phyloP scores from a whole-genome alignment of 2,888 invertebrate species.

The Mesorhabditis belari region DNA sequence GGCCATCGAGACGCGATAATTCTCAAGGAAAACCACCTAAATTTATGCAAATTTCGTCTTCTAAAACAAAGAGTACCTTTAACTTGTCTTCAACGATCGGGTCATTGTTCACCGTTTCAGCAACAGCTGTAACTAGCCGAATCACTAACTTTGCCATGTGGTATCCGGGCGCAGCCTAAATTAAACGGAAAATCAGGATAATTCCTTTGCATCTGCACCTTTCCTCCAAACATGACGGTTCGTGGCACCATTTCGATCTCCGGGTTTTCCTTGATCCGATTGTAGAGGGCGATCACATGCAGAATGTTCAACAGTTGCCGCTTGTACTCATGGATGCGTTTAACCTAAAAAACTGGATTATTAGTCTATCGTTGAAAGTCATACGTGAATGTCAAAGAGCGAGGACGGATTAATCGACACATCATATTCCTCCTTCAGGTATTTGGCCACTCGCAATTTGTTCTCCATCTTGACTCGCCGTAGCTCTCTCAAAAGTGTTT shows the following conservation, averaged over 20 bases:
- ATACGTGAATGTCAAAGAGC: conserved; percentile 82
- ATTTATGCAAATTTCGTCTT: not conserved
- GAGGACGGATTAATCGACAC: conserved; percentile 83
- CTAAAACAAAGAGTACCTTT: conserved; percentile 59
- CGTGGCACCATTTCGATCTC: conserved; percentile 74
- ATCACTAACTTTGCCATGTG: conserved; percentile 96
- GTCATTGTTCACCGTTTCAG: conserved; percentile 87
- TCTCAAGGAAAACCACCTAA: conserved; percentile 79
- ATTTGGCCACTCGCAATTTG: conserved; percentile 76
- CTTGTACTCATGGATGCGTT: conserved; percentile 98
- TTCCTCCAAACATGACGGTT: conserved; percentile 82
- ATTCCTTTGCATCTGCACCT: no score
- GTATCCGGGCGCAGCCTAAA: conserved; percentile 87
- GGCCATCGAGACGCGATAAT: conserved; percentile 90
- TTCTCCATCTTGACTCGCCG: no score
- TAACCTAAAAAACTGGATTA: conserved; percentile 68
- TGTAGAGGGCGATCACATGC: conserved; percentile 78
- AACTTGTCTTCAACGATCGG: conserved; percentile 90
- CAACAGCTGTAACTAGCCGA: conserved; percentile 85
- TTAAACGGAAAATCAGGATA: no score
- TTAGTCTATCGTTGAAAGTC: no score
- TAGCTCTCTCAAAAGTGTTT: no score
- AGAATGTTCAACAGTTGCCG: conserved; percentile 88
- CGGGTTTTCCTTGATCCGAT: conserved; percentile 90
- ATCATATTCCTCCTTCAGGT: conserved; percentile 78